These are phyloP conservation scores for Aselliscus stoliczkanus DNA, from an alignment of 2,797 vertebrate species.

Conservation along the genomic window DNA sequence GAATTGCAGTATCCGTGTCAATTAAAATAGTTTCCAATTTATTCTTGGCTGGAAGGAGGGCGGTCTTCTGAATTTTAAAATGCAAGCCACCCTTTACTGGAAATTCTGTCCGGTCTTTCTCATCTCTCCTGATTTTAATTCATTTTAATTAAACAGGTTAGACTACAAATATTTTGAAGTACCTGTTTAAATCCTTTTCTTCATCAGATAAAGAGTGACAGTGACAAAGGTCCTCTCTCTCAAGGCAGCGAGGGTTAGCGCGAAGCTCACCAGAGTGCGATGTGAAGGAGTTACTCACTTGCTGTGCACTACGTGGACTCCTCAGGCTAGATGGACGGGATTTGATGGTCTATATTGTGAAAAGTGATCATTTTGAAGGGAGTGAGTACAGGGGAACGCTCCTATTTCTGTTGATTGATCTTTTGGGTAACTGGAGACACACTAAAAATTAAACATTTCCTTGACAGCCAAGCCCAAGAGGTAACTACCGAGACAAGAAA, in stretches of 20 bases:
- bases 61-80: slow-evolving; percentile 74
- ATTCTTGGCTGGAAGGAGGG: slow-evolving; percentile 74
- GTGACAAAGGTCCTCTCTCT: background rate
- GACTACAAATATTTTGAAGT: slow-evolving; percentile 34
- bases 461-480: background rate
- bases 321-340: background rate
- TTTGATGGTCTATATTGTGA: background rate
- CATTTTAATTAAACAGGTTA: slow-evolving; percentile 56
- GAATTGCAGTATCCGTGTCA: slow-evolving; percentile 76
- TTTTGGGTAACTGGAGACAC: slow-evolving; percentile 24
- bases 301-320: background rate
- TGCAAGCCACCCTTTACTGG: slow-evolving; percentile 39
- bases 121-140: slow-evolving; percentile 37
- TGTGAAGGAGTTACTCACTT: background rate
- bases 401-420: background rate
- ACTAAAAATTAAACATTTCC: slow-evolving; percentile 18
- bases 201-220: background rate
- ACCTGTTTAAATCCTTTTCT: slow-evolving; percentile 21
- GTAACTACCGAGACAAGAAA: background rate
- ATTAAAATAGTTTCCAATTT: slow-evolving; percentile 79
- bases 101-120: slow-evolving; percentile 5
- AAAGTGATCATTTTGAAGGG: background rate
- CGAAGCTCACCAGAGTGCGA: background rate
- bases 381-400: background rate
- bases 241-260: background rate